phyloP scores from a whole-genome alignment of 2,888 invertebrate genomes.

The Pseudanteris insignis region DNA sequence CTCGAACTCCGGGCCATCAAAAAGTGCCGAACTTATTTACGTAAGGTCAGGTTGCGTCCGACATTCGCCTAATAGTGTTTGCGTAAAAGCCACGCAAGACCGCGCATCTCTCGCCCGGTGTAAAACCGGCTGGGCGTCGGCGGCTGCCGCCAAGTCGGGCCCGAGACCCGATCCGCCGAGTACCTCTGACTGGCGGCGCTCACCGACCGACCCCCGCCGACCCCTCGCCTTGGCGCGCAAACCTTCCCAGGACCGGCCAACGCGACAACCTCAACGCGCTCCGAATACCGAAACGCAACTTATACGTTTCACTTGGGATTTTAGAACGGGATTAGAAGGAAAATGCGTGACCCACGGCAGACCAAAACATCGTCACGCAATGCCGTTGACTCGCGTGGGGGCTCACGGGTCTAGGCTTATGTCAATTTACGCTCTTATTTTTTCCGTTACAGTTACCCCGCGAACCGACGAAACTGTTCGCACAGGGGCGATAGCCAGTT shows the following conservation, averaged over 20 bases:
- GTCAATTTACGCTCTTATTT: too few species aligned
- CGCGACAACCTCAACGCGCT: constrained; percentile 16
- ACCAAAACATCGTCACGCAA: constrained; percentile 5
- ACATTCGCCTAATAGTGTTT: constrained; percentile 46
- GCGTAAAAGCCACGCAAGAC: constrained; percentile 17
- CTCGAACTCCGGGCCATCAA: constrained; percentile 18
- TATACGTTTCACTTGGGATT: constrained; percentile 25
- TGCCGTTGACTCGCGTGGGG: too few species aligned
- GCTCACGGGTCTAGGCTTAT: too few species aligned
- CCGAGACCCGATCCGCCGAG: constrained; percentile 56
- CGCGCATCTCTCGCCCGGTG: constrained; percentile 52
- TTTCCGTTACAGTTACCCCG: too few species aligned
- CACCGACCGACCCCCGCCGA: too few species aligned
- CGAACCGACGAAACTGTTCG: too few species aligned
- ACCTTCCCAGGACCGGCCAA: constrained; percentile 55
- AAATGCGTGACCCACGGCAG: not conserved
- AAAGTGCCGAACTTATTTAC: constrained; percentile 37
- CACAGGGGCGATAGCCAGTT: too few species aligned
- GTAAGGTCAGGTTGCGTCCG: constrained; percentile 42
- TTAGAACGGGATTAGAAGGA: not conserved
- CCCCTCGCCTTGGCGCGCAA: constrained; percentile 49
- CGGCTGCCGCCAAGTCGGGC: constrained; percentile 54
- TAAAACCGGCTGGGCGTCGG: constrained; percentile 63
- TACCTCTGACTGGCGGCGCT: constrained; percentile 61
- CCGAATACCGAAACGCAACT: constrained; percentile 29